Base-by-base conservation (phyloP, 1,140 invertebrate genomes). In the Eupeodes corollae region DNA sequence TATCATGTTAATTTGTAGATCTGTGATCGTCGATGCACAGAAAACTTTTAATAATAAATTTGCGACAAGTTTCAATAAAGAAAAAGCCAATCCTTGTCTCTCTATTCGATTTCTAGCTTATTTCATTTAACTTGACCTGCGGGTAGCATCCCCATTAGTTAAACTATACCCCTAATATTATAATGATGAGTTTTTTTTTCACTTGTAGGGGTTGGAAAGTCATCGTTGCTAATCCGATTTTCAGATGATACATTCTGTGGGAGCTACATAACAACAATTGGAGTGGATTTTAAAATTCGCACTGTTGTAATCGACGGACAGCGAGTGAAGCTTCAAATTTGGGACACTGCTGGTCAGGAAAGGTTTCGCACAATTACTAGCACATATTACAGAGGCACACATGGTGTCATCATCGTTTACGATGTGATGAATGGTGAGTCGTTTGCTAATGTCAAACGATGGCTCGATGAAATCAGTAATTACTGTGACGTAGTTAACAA, bases 401-500 rank as follows among this genome's bases (percentile, higher is more conserved):
- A 99, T 74, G 96, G 96, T 46, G 95, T 99, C 34, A 94, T 99
- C 61, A 91, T 99, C 44, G 96, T 99, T 12, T 99, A 99, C 73
- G 96, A 99, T 79, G 95, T 99, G 19, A 94, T 90, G 42, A 98
- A 90, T 73, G 94, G 93, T 21, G 95, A 99, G 67, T 94, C 93
- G 9, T 99, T 99, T 78, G 92, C 92, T 42, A 99, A 99, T 75
- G 94, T 99, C 0, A 96, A 98, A 69, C 75, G 95, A 67, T 93
- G 89, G 89, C 75, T 98, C 31, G 91, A 97, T 65, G 96, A 99
- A 78, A 99, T 99, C 57, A 94, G 98, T 64, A 90, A 97, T 67
- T 98, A 99, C 75, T 99, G 96, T 82, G 95, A 99, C 78, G 87
- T 94, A 62, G 95, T 99, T 46, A 97, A 97, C 76, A 92, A 91